Evolutionary conservation across 2,888 invertebrate genomes (phyloP), one percentile per base, ranked within the genome.

Genomic region (Cyclophora albipunctata): DNA sequence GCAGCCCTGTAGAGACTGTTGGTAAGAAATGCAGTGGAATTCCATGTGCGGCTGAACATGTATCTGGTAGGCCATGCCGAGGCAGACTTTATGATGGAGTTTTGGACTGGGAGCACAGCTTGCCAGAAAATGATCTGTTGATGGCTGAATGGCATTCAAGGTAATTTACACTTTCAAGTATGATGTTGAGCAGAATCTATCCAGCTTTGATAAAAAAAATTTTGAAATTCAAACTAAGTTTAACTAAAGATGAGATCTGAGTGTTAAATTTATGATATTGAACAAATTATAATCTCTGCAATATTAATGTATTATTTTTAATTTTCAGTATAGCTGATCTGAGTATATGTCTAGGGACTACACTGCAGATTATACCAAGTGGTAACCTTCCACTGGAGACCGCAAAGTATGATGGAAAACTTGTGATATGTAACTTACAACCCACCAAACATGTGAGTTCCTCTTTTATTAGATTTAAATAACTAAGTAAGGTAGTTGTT

Each of bases 361-460:
- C 98, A 3, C 87, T 99, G 48, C 99, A 99, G 91, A 99, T 99
- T 63, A 91, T 97, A 59, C 99, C 99, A 42, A 98, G 98, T 83
- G 99, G 98, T 7, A 96, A 96, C 80, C 87, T 99, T 61, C 99
- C 99, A 3, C 79, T 98, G 40, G 92, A 92, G 71, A 94, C 94
- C 55, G 93, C 95, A 64, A 95, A 95, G 74, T 94, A 94, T 75
- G 94, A 93, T 34, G 98, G 98, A 3, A 94, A 94, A 76, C 83
- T 99, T 48, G 96, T 96, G 20, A 96, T 99, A 65, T 95, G 98
- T 58, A 99, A 99, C 86, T 88, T 99, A 49, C 99, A 99, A 78
- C 94, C 96, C n/a, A 99, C 99, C 3, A 98, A 98, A 90, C 96
- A 98, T 87, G 97, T 96, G 89, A 90, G 91, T 86, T 49, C 5